These are phyloP conservation scores for Asarcornis scutulata DNA, from an alignment of 2,113 vertebrate genomes.

Conservation along the genomic window DNA sequence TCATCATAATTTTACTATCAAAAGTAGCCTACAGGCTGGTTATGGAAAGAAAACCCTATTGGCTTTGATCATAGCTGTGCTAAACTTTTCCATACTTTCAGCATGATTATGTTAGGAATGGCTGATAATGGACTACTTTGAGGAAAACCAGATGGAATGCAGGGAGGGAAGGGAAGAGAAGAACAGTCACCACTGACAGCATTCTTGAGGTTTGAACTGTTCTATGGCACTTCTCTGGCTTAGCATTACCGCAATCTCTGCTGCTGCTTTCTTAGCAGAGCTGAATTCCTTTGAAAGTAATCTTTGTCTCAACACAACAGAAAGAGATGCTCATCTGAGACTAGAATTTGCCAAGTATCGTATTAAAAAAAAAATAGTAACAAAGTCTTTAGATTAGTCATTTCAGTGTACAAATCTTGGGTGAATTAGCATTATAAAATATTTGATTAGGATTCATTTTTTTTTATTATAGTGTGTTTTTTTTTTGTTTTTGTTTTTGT, in stretches of 20 bases:
- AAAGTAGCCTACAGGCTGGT: not conserved
- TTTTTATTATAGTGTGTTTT: not conserved
- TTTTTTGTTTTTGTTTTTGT: too few relatives aligned
- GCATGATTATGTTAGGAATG: not conserved
- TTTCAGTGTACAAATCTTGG: not conserved
- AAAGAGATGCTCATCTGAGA: not conserved
- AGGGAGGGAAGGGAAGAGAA: not conserved
- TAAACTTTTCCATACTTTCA: not conserved
- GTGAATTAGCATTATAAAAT: not conserved
- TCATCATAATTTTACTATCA: not conserved
- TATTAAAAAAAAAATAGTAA: not conserved
- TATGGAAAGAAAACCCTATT: not conserved
- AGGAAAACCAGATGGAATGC: not conserved
- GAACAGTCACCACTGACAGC: not conserved
- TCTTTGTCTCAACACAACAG: not conserved
- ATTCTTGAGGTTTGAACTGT: not conserved
- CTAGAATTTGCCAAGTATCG: not conserved
- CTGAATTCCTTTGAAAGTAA: not conserved
- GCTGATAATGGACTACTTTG: not conserved
- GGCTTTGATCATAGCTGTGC: constrained; percentile 4
- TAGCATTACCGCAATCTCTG: not conserved
- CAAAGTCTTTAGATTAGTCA: not conserved
- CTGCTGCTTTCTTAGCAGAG: not conserved
- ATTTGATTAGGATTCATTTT: not conserved
- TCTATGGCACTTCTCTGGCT: not conserved